Evolutionary conservation across 2,113 vertebrate species (phyloP).

Genomic region (Furnarius figulus): DNA sequence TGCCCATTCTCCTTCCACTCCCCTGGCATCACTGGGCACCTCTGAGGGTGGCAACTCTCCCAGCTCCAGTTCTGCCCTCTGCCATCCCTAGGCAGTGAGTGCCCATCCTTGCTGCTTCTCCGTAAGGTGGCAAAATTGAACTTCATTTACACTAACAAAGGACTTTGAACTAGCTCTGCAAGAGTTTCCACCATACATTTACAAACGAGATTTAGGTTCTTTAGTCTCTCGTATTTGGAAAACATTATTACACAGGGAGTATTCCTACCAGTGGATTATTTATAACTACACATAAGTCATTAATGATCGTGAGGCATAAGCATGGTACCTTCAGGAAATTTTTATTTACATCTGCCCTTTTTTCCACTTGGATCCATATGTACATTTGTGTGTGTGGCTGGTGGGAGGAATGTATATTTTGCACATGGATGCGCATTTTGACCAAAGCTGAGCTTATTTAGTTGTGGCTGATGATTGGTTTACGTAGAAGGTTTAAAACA

Average conservation of each 20-base stretch:
- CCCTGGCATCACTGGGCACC: background rate
- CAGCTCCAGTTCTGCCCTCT: background rate
- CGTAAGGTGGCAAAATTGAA: background rate
- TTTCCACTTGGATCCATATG: background rate
- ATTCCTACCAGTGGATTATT: background rate
- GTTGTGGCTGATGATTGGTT: background rate
- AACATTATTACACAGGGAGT: background rate
- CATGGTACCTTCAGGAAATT: background rate
- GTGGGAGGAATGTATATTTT: background rate
- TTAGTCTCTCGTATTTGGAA: background rate
- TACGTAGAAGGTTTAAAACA: background rate
- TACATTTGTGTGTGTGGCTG: background rate
- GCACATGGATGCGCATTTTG: background rate
- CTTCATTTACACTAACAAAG: background rate
- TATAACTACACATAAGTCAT: background rate
- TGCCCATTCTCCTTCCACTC: rapidly evolving
- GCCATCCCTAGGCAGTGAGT: background rate
- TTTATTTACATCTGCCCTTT: background rate
- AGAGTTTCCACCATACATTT: background rate
- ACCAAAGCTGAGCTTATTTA: background rate
- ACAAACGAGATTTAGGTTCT: background rate
- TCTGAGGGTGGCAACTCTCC: background rate
- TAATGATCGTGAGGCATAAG: background rate
- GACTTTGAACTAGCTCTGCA: background rate
- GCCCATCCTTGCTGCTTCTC: background rate